Percentiles rank a stretch among this genome's conserved stretches.
These are phyloP conservation scores for Antheraea yamamai DNA, from an alignment of 2,888 invertebrate species.

Conservation along the genomic window DNA sequence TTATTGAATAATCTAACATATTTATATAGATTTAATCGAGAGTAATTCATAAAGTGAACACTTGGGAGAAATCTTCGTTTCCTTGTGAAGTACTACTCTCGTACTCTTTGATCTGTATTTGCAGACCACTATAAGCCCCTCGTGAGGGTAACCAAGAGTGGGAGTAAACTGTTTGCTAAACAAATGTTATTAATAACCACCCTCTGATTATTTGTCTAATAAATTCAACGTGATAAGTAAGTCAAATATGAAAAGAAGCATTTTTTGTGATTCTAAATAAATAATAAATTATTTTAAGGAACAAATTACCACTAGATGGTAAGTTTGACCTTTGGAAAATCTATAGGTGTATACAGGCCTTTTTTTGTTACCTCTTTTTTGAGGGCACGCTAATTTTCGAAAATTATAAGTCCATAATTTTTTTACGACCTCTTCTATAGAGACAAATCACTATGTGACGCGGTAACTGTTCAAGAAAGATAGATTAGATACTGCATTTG, in stretches of 20 bases:
- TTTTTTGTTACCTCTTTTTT: too few species aligned
- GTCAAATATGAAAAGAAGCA: constrained; percentile 21
- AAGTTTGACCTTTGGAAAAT: too few species aligned
- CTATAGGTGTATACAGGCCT: too few species aligned
- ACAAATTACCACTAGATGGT: constrained; percentile 20
- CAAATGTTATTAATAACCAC: constrained; percentile 73
- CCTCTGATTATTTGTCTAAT: constrained; percentile 64
- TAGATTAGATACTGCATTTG: neutral
- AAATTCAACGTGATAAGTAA: constrained; percentile 53
- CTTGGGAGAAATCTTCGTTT: constrained; percentile 41
- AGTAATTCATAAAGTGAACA: constrained; percentile 38
- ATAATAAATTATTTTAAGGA: constrained; percentile 31
- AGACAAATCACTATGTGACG: too few species aligned
- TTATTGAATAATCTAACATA: neutral
- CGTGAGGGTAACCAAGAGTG: constrained; percentile 42
- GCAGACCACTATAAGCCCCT: constrained; percentile 56
- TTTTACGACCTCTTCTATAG: too few species aligned
- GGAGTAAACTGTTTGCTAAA: constrained; percentile 59
- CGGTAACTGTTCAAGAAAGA: neutral
- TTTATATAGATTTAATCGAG: neutral
- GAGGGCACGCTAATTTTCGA: too few species aligned
- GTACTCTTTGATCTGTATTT: constrained; percentile 71
- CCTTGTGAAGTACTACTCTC: constrained; percentile 31
- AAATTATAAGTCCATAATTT: too few species aligned
- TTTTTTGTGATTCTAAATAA: constrained; percentile 26